phyloP scores from a whole-genome alignment of 2,888 invertebrate genomes.

The Dinocampus coccinellae region DNA sequence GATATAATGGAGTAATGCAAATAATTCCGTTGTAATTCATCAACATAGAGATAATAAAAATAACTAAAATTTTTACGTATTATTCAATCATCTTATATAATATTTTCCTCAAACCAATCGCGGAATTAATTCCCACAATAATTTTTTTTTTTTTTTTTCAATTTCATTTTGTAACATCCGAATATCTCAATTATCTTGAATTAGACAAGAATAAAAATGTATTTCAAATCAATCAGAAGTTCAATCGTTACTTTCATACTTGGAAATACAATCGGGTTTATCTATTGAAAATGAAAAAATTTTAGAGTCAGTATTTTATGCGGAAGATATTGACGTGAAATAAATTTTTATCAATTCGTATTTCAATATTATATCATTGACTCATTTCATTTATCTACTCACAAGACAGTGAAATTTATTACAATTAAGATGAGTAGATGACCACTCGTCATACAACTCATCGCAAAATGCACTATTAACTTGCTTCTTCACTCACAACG shows the following conservation, averaged over 20 bases:
- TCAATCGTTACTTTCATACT: too few species aligned
- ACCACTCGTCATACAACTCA: slow-evolving; percentile 44
- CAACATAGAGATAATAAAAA: slow-evolving; percentile 58
- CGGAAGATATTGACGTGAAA: too few species aligned
- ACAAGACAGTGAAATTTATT: slow-evolving; percentile 53
- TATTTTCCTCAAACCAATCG: slow-evolving; percentile 6
- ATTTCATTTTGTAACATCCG: neutral
- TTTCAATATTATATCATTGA: too few species aligned
- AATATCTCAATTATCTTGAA: too few species aligned
- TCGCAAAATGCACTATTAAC: slow-evolving; percentile 50
- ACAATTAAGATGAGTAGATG: slow-evolving; percentile 54
- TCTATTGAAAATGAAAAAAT: too few species aligned
- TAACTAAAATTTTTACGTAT: slow-evolving; percentile 61
- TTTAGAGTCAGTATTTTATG: too few species aligned
- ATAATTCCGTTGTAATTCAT: slow-evolving; percentile 58
- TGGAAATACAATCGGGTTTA: too few species aligned
- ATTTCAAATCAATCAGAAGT: too few species aligned
- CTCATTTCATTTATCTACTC: slow-evolving; percentile 20
- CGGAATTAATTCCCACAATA: neutral
- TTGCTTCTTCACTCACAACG: too few species aligned
- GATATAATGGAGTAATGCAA: slow-evolving; percentile 40
- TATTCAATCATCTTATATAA: slow-evolving; percentile 37
- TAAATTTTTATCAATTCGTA: too few species aligned
- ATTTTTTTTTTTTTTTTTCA: slow-evolving; percentile 14
- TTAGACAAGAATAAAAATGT: too few species aligned